Evolutionary conservation across 1,140 invertebrate species (phyloP).

Genomic region (Meloidogyne exigua): DNA sequence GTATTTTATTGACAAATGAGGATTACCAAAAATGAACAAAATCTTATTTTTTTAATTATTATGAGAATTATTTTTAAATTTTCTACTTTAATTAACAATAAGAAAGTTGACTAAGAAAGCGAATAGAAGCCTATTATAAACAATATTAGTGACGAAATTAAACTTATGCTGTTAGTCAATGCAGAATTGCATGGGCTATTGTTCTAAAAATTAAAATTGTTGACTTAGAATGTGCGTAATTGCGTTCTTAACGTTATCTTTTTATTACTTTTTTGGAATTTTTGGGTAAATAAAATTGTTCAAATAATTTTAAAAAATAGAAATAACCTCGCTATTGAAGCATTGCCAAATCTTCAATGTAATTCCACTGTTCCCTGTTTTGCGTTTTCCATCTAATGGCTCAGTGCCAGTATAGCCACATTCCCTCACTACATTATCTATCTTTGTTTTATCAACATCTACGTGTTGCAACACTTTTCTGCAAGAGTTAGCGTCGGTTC

Average conservation of each 20-base stretch:
- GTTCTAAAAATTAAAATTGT: background rate
- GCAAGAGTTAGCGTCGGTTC: conserved; percentile 37
- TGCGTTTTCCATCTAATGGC: conserved; percentile 40
- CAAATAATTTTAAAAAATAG: no score
- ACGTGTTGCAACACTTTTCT: conserved; percentile 39
- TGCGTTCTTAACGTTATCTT: no score
- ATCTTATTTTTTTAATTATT: background rate
- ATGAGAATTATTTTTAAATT: background rate
- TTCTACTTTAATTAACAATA: background rate
- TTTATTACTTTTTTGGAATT: no score
- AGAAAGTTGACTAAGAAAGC: background rate
- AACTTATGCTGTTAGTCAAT: background rate
- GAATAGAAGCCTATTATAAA: background rate
- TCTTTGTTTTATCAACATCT: conserved; percentile 5
- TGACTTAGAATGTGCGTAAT: no score
- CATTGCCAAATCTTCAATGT: background rate
- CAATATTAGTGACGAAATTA: background rate
- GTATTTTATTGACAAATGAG: background rate
- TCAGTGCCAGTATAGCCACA: conserved; percentile 49
- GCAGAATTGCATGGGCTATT: conserved; percentile 4
- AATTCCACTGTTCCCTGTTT: conserved; percentile 49
- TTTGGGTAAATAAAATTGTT: no score
- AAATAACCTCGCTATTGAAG: background rate
- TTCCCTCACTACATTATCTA: conserved; percentile 30
- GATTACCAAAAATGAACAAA: background rate